phyloP scores from a whole-genome alignment of 2,113 vertebrate genomes.

The Odocoileus virginianus region DNA sequence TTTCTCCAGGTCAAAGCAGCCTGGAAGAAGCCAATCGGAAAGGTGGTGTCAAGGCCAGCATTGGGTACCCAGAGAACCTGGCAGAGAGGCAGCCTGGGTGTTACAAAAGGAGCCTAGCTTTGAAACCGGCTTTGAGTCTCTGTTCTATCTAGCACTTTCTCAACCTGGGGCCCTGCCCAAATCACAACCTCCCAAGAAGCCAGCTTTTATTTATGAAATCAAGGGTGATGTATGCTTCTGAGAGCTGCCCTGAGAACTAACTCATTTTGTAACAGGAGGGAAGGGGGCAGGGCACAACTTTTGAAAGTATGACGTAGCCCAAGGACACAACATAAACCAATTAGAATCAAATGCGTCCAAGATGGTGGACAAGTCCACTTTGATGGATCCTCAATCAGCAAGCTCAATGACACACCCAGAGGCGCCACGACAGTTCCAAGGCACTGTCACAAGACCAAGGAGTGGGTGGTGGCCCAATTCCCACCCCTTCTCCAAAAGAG shows the following conservation, averaged over 20 bases:
- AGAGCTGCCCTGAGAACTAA: background rate
- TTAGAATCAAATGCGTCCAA: background rate
- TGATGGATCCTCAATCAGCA: background rate
- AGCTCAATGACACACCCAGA: background rate
- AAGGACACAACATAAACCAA: background rate
- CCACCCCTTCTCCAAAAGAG: background rate
- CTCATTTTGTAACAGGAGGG: background rate
- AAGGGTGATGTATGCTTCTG: background rate
- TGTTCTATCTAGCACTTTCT: background rate
- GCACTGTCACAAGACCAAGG: background rate
- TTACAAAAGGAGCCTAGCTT: background rate
- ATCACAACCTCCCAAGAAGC: background rate
- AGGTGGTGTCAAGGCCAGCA: accelerated
- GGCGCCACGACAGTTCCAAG: background rate
- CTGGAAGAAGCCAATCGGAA: background rate
- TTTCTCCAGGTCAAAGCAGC: background rate
- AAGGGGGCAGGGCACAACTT: background rate
- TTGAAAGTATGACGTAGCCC: background rate
- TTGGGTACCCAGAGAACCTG: background rate
- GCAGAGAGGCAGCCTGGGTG: accelerated
- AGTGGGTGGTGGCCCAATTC: background rate
- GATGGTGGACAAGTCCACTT: background rate
- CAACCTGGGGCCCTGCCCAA: background rate
- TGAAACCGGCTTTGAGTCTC: background rate
- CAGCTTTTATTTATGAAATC: background rate